Conservation (phyloP, 2,888 invertebrate species). For the Acronicta leporina region DNA sequence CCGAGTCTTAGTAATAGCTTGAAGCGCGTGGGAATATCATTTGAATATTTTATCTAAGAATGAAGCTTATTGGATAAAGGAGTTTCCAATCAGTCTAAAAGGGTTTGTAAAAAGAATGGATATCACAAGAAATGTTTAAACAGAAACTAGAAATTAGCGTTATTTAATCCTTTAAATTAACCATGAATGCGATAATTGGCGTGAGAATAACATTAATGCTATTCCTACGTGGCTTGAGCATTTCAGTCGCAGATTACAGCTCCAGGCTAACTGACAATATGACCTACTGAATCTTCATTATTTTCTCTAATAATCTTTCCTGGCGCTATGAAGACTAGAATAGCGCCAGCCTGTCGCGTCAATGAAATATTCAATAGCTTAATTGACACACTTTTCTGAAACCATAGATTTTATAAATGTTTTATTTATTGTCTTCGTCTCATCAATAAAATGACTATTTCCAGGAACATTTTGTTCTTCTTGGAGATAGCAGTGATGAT, state of each 20-base stretch:
- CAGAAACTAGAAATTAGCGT: too few species aligned
- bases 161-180: too few species aligned
- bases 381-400: slow-evolving; percentile 29
- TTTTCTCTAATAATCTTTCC: slow-evolving; percentile 9
- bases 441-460: too few species aligned
- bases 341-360: not conserved
- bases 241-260: not conserved
- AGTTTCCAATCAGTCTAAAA: not conserved
- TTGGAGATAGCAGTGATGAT: too few species aligned
- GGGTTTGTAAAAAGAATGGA: not conserved
- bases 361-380: slow-evolving; percentile 24
- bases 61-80: too few species aligned
- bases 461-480: too few species aligned
- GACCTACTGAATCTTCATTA: slow-evolving; percentile 7
- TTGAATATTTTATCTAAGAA: not conserved
- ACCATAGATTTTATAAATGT: not conserved
- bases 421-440: not conserved
- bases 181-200: slow-evolving; percentile 24
- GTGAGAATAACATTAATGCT: slow-evolving; percentile 22
- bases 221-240: slow-evolving; percentile 3
- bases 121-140: too few species aligned
- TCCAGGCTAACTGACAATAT: slow-evolving; percentile 1
- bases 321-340: slow-evolving; percentile 11
- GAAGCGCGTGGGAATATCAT: not conserved
- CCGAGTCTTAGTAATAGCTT: too few species aligned